Base-by-base conservation (phyloP, 92 coral and sea anemone genomes). In the Parazoanthus swiftii region DNA sequence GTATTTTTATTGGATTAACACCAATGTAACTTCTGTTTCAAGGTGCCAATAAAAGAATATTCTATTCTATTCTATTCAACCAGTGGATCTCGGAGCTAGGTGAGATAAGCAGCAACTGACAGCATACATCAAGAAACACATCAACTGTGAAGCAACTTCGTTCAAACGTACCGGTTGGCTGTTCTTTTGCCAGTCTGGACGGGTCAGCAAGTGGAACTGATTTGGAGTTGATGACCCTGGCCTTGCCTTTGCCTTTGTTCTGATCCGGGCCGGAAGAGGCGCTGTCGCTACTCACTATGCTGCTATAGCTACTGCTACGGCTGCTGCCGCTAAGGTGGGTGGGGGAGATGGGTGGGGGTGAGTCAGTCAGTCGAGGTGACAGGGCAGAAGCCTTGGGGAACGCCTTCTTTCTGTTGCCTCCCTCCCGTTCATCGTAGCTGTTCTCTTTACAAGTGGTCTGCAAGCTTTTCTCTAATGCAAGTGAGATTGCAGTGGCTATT, bases 261-360 rank as follows among this genome's bases (percentile, higher is more conserved):
- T 91, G 95, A 81, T 94, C 96, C n/a, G 87, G 77, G 70, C 89
- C 81, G 23, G 95, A 92, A 21, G 89, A 89, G 67, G 98, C 80
- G 43, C 96, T 92, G 36, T 96, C 98, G 80, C 96, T 93, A 77
- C 99, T 95, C 48, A 97, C 99, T 58, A 97, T 95, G 82, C 99
- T 97, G 80, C 99, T 97, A 86, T 97, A 95, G 87, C 99, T 97
- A 79, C 99, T 97, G 59, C 99, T 97, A 35, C 99, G 96, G 50
- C 99, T 96, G 88, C 99, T 95, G 48, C 97, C 98, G 82, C 96
- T 96, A 73, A 95, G 88, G 79, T 87, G 89, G 23, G 94, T 93
- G 18, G 99, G 96, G 37, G 98, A 95, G 46, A 82, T 81, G 39
- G 94, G 90, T 70, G 98, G 94, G 15, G 95, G 95, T 0, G 98